Base-by-base conservation (phyloP, 1,140 invertebrate genomes). In the Achroia grisella region DNA sequence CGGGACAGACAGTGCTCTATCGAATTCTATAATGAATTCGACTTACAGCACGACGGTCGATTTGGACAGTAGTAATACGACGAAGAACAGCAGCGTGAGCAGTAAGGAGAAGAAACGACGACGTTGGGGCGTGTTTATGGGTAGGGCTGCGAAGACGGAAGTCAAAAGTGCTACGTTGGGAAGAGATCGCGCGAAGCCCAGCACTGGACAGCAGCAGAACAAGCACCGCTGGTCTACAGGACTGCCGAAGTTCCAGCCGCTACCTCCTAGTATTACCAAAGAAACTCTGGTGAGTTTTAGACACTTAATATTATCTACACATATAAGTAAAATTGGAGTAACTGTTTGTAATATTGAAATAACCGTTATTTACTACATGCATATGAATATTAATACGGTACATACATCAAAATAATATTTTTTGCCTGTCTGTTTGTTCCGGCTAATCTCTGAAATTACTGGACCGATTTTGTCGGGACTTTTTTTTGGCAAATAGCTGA, bases 241-340 rank as follows among this genome's bases (percentile, higher is more conserved):
- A 1, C 74, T 91, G 14, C 88, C 89, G 23, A 89, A 90, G 45
- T 86, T 89, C n/a, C 89, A 91, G 56, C 90, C 91, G 1, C 75
- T 93, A 39, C 91, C 91, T 6, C 89, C 91, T 0, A 90, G 89
- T 44, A 92, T 92, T 60, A 92, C 91, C 62, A 93, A 93, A 86
- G 92, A 93, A 81, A 90, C 91, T 48, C 88, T 93, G 90, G 92
- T 93, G 72, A 87, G 80, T 68, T 35, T 23, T n/a, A n/a, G n/a
- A n/a, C 1, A 29, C 8, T 31, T 31, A 31, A n/a, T 31, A n/a
- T 31, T 31, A 31, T 31, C 9, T 31, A 31, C 17, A n/a, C n/a
- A n/a, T n/a, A n/a, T n/a, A n/a, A n/a, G n/a, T n/a, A n/a, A n/a
- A n/a, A n/a, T n/a, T n/a, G n/a, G n/a, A n/a, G n/a, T n/a, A n/a